Evolutionary conservation across 1,140 invertebrate genomes (phyloP).

Genomic region (Ostrea edulis): DNA sequence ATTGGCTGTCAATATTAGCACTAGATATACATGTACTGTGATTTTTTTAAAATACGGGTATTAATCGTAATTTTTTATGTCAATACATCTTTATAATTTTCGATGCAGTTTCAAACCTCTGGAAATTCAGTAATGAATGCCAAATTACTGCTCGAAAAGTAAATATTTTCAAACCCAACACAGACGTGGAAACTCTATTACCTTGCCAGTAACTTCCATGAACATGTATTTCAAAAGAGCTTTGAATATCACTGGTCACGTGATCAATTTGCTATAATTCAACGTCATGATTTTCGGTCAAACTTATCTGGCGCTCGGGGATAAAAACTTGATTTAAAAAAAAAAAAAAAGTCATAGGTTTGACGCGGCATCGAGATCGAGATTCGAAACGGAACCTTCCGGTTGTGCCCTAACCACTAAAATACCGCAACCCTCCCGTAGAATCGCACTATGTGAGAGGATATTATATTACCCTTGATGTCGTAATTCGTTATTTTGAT

Average conservation of each 20-base stretch:
- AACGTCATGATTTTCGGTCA: too few relatives aligned
- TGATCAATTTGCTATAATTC: neutral
- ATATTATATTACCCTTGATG: too few relatives aligned
- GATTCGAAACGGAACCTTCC: too few relatives aligned
- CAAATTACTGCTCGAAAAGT: neutral
- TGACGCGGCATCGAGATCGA: too few relatives aligned
- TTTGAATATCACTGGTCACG: neutral
- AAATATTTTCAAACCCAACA: neutral
- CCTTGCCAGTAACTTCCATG: neutral
- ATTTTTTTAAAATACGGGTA: neutral
- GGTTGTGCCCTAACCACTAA: too few relatives aligned
- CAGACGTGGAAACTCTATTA: neutral
- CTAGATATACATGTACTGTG: neutral
- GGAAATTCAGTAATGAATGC: neutral
- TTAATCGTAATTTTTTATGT: neutral
- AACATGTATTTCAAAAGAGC: neutral
- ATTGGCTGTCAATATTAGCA: neutral
- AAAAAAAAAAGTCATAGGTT: too few relatives aligned
- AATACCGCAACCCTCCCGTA: too few relatives aligned
- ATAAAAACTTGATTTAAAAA: too few relatives aligned
- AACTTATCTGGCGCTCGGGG: too few relatives aligned
- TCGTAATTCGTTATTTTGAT: too few relatives aligned
- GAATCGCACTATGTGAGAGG: too few relatives aligned
- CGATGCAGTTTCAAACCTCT: neutral
- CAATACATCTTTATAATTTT: neutral